These are phyloP conservation scores for Phortica magna DNA, from an alignment of 2,888 invertebrate genomes.

Conservation along the genomic window DNA sequence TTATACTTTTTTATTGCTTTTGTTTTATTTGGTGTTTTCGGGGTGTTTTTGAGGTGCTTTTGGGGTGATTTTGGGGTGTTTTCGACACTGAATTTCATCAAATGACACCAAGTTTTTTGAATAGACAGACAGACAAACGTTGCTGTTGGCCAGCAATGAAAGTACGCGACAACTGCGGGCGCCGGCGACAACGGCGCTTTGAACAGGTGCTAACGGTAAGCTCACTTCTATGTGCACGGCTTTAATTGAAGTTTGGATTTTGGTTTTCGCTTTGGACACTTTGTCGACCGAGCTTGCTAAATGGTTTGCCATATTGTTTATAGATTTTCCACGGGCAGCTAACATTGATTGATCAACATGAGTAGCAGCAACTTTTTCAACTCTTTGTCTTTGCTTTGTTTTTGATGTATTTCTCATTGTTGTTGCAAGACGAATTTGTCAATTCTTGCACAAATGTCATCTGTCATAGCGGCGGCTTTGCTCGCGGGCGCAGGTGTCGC, in stretches of 20 bases:
- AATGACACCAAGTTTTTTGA: conserved; percentile 69
- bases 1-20: not conserved
- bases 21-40: not conserved
- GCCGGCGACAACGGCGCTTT: not conserved
- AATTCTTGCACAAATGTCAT: conserved; percentile 67
- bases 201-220: conserved; percentile 4
- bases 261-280: conserved; percentile 6
- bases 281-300: conserved; percentile 50
- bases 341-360: conserved; percentile 78
- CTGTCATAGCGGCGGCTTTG: conserved; percentile 64
- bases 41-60: not conserved
- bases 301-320: conserved; percentile 75
- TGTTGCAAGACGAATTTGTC: conserved; percentile 55
- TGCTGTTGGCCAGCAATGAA: not conserved
- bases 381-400: conserved; percentile 39
- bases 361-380: conserved; percentile 40
- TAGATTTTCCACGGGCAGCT: conserved; percentile 73
- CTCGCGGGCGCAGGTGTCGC: conserved; percentile 21
- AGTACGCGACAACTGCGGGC: not conserved
- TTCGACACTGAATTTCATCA: conserved; percentile 59
- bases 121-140: conserved; percentile 61
- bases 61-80: not conserved
- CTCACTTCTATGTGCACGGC: conserved; percentile 11
- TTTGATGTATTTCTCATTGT: conserved; percentile 22
- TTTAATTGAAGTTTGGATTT: conserved; percentile 58